Evolutionary conservation across 2,113 vertebrate species (phyloP).

Genomic region (Uropsilus gracilis): DNA sequence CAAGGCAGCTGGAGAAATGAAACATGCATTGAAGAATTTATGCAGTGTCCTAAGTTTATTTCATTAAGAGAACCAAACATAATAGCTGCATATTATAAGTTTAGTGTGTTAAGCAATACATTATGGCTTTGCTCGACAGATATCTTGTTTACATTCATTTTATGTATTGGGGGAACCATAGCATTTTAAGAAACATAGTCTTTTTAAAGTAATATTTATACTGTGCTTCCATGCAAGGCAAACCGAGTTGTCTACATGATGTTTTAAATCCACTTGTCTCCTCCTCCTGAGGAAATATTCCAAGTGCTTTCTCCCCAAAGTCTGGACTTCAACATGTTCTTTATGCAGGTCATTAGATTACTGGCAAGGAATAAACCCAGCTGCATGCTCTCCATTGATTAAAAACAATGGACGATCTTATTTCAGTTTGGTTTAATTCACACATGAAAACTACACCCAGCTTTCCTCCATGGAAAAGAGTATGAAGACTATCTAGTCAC

Average conservation of each 20-base stretch:
- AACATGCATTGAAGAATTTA: conserved; percentile 89
- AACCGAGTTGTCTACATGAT: conserved; percentile 69
- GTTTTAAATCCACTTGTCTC: conserved; percentile 85
- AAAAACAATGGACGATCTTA: conserved; percentile 69
- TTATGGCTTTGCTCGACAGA: conserved; percentile 84
- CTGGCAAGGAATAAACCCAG: conserved; percentile 46
- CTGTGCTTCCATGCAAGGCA: conserved; percentile 73
- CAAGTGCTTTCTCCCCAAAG: conserved; percentile 71
- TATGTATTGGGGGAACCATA: conserved; percentile 81
- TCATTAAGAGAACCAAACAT: conserved; percentile 87
- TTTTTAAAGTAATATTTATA: conserved; percentile 84
- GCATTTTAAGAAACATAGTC: conserved; percentile 82
- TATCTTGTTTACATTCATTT: conserved; percentile 84
- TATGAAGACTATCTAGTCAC: background rate
- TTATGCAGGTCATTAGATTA: conserved; percentile 67
- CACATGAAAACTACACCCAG: background rate
- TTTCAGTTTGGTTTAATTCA: conserved; percentile 65
- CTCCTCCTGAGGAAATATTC: conserved; percentile 79
- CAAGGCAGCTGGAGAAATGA: conserved; percentile 85
- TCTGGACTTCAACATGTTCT: conserved; percentile 67
- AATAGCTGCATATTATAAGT: conserved; percentile 84
- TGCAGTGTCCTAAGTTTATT: conserved; percentile 88
- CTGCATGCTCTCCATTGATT: conserved; percentile 53
- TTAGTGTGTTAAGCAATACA: conserved; percentile 83
- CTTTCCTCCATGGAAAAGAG: background rate